Evolutionary conservation across 1,140 invertebrate genomes (phyloP), one percentile per base, ranked within the genome.

Genomic region (Neoseiulus cucumeris): DNA sequence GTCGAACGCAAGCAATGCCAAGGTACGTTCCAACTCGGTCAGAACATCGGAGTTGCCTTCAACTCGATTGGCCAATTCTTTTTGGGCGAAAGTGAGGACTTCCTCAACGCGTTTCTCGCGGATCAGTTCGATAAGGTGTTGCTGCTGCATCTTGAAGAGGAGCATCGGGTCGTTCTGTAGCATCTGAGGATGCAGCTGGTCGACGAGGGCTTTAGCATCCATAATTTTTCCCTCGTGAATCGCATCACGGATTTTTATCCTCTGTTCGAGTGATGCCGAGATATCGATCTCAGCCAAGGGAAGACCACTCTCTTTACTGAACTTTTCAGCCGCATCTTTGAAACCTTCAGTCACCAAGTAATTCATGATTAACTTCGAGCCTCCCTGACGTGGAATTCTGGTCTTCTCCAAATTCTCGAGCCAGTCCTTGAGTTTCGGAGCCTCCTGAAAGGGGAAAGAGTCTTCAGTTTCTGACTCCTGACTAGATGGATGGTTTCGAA

Each of bases 331-430:
- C 28, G 93, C 93, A 77, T 97, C 93, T 76, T 98, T 96, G 72
- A 95, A 96, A 7, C 92, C 91, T 75, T 96, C 92, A 93, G 74
- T 5, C 1, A 96, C 90, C 69, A 98, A 80, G 77, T 98, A 98
- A 77, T 98, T 94, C 93, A 98, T 97, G 66, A 98, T 92, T 42
- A 97, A 79, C 75, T 89, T 88, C 75, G 97, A 96, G 87, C 96
- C 93, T 71, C 92, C 87, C 45, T 85, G 82, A 70, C 91, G 80
- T 51, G 89, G 88, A 69, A 93, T 84, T 68, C 89, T 87, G 55
- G 88, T 81, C 67, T 82, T 82, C 72, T 89, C 86, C 17, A 88
- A 74, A 69, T 81, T 77, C 64, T 80, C 78, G 70, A 84, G 73
- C 86, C 86, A 89, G 69, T 86, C 83, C 66, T 82, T 59, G 14